These are phyloP conservation scores for Holcopasites calliopsidis DNA, from an alignment of 1,140 invertebrate species.

Conservation along the genomic window DNA sequence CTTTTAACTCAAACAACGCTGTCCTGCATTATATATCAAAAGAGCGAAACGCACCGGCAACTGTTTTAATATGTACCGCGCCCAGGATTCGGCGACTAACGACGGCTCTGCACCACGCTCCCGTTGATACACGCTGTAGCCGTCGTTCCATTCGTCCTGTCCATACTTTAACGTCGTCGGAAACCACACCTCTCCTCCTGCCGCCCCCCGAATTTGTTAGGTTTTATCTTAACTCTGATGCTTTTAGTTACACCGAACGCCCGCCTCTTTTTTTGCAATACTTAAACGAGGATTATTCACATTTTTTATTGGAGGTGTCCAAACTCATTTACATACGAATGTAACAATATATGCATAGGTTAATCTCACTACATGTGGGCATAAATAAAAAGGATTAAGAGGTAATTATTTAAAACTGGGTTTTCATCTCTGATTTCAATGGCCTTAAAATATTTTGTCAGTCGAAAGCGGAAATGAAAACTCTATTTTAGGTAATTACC, in stretches of 20 bases:
- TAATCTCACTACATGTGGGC: too few species aligned
- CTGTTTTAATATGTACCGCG: constrained; percentile 78
- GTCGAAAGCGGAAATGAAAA: too few species aligned
- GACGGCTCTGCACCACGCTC: constrained; percentile 12
- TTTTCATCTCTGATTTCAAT: too few species aligned
- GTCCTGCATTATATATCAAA: constrained; percentile 79
- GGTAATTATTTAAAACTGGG: too few species aligned
- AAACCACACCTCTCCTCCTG: constrained; percentile 49
- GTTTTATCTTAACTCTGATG: constrained; percentile 4
- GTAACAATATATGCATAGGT: too few species aligned
- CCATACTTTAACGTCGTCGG: constrained; percentile 52
- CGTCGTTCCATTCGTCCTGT: neutral
- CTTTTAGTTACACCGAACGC: neutral
- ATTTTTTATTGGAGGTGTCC: too few species aligned
- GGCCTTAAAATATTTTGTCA: too few species aligned
- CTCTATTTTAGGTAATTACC: too few species aligned
- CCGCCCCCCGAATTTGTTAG: constrained; percentile 29
- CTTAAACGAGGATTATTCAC: neutral
- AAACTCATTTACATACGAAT: too few species aligned
- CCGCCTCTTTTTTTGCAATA: neutral
- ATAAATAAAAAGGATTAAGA: too few species aligned
- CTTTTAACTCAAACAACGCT: constrained; percentile 79
- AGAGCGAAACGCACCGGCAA: constrained; percentile 72
- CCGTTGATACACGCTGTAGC: neutral
- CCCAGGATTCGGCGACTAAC: constrained; percentile 52